Percentiles rank a stretch among this genome's conserved stretches.
Conservation (phyloP, 2,888 invertebrate genomes). For the Plagodis pulveraria region DNA sequence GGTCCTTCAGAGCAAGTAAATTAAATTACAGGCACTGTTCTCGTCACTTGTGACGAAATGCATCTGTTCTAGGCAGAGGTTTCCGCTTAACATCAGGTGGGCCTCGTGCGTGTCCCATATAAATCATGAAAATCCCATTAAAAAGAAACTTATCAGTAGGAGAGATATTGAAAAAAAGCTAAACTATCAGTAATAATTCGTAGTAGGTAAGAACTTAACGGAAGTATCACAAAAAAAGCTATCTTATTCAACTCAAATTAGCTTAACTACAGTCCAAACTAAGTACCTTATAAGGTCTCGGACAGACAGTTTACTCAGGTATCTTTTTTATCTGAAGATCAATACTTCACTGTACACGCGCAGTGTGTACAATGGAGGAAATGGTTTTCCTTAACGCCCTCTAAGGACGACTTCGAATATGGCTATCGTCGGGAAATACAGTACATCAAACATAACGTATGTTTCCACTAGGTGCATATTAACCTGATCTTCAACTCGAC, state of each 20-base stretch:
- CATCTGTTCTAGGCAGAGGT: no score
- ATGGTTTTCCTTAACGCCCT: conserved; percentile 54
- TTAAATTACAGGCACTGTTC: no score
- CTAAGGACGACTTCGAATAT: conserved; percentile 38
- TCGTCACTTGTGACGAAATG: no score
- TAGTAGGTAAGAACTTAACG: not conserved
- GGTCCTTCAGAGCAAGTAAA: no score
- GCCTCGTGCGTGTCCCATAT: no score
- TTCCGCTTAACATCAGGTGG: no score
- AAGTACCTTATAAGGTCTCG: conserved; percentile 35
- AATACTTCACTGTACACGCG: conserved; percentile 73
- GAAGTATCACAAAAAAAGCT: conserved; percentile 4
- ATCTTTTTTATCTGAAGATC: conserved; percentile 40
- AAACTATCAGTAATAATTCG: no score
- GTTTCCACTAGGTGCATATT: conserved; percentile 26
- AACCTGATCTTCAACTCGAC: conserved; percentile 42
- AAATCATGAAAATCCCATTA: no score
- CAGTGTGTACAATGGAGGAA: conserved; percentile 51
- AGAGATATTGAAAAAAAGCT: no score
- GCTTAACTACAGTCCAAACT: conserved; percentile 15
- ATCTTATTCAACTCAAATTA: conserved; percentile 14
- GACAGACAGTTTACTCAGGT: conserved; percentile 12
- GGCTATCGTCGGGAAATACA: conserved; percentile 22
- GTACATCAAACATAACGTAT: not conserved
- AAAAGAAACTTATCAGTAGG: no score